Base-by-base conservation (phyloP, 2,888 invertebrate genomes). In the Therioaphis trifolii region DNA sequence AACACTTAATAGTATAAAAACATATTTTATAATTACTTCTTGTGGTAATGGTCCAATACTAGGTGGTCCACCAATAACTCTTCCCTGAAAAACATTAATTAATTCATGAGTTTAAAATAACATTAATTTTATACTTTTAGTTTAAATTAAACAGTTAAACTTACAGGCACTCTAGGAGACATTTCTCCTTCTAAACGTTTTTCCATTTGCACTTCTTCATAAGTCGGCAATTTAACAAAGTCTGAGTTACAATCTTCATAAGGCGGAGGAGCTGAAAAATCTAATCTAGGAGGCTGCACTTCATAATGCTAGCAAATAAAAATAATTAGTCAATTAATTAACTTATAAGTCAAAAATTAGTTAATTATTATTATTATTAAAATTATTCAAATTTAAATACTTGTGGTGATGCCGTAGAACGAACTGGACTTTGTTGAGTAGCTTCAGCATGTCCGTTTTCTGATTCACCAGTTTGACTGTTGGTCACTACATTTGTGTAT, bases 141-240 rank as follows among this genome's bases (percentile, higher is more conserved):
- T 78, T 76, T 43, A 55, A 18, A 55, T 49, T 49, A 89, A 71
- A 24, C 24, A 49, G 14, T 72, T 89, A 35, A 61, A 71, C 18
- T 52, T 63, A 82, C 82, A 61, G 82, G 82, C 21, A 80, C 52
- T 52, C 82, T 72, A 21, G 85, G 89, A 85, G 90, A 90, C 61
- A 91, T 89, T 87, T 94, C 93, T 71, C 93, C 94, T 87, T 95
- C 94, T 87, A 94, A 89, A 86, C 93, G 82, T 88, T 97, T 97
- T 88, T 95, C 95, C 87, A 95, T 91, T 88, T 96, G 95, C 76
- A 96, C 96, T 89, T 97, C 96, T 89, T 96, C 96, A 88, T 97
- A 97, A 18, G 96, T 94, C 7, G 95, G 97, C 87, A 96, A 90
- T 89, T 95, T 96, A 18, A 82, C 55, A 74, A 82, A 72, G 52